Percentiles rank a stretch among this genome's conserved stretches.
phyloP scores from a whole-genome alignment of 2,113 vertebrate species.

The Tylochromis polylepis region DNA sequence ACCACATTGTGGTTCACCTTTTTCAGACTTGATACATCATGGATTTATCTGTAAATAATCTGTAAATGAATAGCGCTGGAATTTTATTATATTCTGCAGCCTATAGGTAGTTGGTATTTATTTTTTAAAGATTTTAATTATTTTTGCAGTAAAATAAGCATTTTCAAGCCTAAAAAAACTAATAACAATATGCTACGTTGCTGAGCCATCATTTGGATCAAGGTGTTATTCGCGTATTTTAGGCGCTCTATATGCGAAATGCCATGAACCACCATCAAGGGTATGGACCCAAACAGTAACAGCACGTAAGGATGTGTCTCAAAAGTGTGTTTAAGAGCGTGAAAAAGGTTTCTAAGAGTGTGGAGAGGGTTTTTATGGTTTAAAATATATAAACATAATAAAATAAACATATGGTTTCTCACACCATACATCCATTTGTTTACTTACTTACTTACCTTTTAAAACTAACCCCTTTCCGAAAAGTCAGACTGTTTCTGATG shows the following conservation, averaged over 20 bases:
- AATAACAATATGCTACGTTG: background rate
- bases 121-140: background rate
- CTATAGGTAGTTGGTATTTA: background rate
- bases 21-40: background rate
- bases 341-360: background rate
- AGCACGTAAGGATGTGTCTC: background rate
- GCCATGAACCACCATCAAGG: background rate
- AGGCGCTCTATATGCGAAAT: background rate
- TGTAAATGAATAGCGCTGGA: background rate
- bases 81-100: background rate
- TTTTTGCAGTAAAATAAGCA: background rate
- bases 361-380: background rate
- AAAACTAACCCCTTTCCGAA: background rate
- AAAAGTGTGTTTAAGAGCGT: background rate
- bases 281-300: background rate
- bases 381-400: background rate
- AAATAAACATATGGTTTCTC: background rate
- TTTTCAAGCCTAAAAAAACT: background rate
- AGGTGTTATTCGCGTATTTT: background rate
- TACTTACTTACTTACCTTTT: background rate
- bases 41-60: background rate
- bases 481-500: background rate
- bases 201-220: background rate
- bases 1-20: background rate
- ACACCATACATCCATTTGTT: background rate